Conservation (phyloP, 1,140 invertebrate genomes). For the Diorhabda carinulata region DNA sequence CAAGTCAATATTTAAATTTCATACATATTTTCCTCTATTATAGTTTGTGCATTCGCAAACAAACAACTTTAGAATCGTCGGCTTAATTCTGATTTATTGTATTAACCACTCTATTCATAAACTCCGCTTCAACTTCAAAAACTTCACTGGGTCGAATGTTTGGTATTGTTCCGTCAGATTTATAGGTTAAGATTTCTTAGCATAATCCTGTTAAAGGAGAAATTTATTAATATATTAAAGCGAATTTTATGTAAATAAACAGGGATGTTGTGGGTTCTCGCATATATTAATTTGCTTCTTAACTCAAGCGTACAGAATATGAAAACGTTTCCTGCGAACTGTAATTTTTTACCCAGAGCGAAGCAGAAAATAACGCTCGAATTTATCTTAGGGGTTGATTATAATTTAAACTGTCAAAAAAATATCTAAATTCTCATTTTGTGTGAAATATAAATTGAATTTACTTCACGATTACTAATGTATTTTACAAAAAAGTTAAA, state of each 20-base stretch:
- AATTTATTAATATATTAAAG: slow-evolving; percentile 3
- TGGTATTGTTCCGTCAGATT: slow-evolving; percentile 2
- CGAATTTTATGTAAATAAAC: slow-evolving; percentile 1
- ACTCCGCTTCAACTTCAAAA: not conserved
- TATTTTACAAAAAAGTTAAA: too few species aligned
- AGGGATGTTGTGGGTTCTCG: not conserved
- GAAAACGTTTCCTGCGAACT: not conserved
- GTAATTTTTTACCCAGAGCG: not conserved
- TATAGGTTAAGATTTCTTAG: slow-evolving; percentile 2
- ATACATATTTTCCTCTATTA: too few species aligned
- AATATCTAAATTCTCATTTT: too few species aligned
- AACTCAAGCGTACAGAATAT: not conserved
- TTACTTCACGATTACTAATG: too few species aligned
- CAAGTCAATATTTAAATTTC: too few species aligned
- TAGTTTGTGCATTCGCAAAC: too few species aligned
- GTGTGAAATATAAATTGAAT: too few species aligned
- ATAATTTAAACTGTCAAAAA: too few species aligned
- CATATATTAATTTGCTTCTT: not conserved
- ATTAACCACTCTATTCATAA: not conserved
- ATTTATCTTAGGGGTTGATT: too few species aligned
- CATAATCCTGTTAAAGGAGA: not conserved
- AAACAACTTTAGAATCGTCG: too few species aligned
- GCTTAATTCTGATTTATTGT: too few species aligned
- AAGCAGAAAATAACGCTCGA: not conserved
- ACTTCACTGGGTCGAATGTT: not conserved